Evolutionary conservation across 2,888 invertebrate species (phyloP).

Genomic region (Nephrocerus scutellatus): DNA sequence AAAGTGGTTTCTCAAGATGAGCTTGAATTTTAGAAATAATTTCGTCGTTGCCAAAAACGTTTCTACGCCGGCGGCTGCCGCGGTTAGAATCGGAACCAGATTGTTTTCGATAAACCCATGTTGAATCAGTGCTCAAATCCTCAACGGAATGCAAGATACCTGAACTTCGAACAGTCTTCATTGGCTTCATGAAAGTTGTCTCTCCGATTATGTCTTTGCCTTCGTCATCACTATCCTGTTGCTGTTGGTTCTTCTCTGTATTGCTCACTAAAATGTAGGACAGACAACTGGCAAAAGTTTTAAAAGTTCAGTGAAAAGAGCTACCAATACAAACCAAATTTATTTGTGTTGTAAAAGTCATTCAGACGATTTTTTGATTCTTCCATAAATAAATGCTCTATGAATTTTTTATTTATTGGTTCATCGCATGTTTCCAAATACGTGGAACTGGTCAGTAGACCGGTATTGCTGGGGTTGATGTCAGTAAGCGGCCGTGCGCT

Average conservation of each 20-base stretch:
- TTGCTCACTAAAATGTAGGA: conserved; percentile 22
- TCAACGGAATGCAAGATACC: conserved; percentile 68
- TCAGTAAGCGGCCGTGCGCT: conserved; percentile 36
- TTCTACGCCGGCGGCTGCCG: conserved; percentile 43
- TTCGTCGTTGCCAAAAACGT: conserved; percentile 45
- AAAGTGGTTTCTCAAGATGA: conserved; percentile 41
- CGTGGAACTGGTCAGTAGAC: conserved; percentile 43
- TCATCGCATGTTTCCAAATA: conserved; percentile 46
- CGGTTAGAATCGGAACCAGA: conserved; percentile 46
- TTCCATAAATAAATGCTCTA: conserved; percentile 46
- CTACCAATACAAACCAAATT: too few species aligned
- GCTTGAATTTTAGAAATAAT: conserved; percentile 44
- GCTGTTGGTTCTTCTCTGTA: conserved; percentile 24
- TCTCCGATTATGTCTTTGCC: conserved; percentile 54
- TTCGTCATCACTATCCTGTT: conserved; percentile 50
- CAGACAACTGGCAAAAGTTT: too few species aligned
- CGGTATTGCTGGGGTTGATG: conserved; percentile 41
- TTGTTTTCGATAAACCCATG: conserved; percentile 61
- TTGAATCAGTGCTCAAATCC: conserved; percentile 67
- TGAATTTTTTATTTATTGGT: conserved; percentile 43
- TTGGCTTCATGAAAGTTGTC: conserved; percentile 51
- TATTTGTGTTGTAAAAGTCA: conserved; percentile 41
- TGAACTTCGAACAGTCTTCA: conserved; percentile 61
- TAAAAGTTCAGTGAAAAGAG: too few species aligned
- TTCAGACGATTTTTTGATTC: conserved; percentile 47